Evolutionary conservation across 1,140 invertebrate genomes (phyloP).

Genomic region (Aphis gossypii): DNA sequence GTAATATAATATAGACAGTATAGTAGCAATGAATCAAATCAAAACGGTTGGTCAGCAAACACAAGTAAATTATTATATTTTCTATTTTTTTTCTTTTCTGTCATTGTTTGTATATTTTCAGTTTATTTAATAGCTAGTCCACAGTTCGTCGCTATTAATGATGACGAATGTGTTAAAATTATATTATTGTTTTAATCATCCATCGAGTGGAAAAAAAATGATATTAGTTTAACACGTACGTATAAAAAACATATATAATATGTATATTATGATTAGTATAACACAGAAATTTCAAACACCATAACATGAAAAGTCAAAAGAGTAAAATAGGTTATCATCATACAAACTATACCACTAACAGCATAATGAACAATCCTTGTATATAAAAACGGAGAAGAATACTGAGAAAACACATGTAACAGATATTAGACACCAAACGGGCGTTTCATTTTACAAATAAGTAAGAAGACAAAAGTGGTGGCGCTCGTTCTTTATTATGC

Average conservation of each 20-base stretch:
- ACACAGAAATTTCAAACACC: slow-evolving; percentile 1
- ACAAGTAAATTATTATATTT: background rate
- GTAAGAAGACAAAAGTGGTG: background rate
- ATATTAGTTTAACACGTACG: background rate
- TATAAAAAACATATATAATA: background rate
- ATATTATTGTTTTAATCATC: background rate
- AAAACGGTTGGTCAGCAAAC: slow-evolving; percentile 26
- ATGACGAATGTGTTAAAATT: slow-evolving; percentile 34
- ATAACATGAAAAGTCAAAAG: slow-evolving; percentile 36
- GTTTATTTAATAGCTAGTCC: slow-evolving; percentile 6
- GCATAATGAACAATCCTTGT: background rate
- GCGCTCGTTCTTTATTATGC: slow-evolving; percentile 1
- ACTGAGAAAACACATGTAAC: slow-evolving; percentile 36
- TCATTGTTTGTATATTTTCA: slow-evolving; percentile 14
- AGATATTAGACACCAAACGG: slow-evolving; percentile 36
- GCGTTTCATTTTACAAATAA: slow-evolving; percentile 35
- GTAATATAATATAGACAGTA: background rate
- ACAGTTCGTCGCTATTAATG: background rate
- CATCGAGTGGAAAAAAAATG: background rate
- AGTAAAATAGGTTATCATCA: slow-evolving; percentile 31
- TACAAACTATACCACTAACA: background rate
- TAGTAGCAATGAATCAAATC: background rate
- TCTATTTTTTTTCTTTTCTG: background rate
- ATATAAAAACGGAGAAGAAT: background rate
- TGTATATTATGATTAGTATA: background rate